These are phyloP conservation scores for Otolemur garnettii DNA, from an alignment of 2,113 vertebrate species.

Conservation along the genomic window DNA sequence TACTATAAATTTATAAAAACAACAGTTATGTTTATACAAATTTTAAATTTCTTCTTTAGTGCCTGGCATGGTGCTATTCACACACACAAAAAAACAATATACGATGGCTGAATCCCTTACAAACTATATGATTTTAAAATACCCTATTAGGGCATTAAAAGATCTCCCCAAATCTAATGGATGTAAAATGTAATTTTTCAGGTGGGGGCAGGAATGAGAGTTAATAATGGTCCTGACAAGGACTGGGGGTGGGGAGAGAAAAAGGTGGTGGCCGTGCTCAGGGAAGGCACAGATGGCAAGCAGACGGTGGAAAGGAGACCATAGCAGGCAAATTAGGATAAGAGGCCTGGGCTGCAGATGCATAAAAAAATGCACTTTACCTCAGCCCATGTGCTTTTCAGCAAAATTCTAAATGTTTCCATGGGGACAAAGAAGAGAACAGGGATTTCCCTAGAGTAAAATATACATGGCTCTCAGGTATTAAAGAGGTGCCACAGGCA, in stretches of 20 bases:
- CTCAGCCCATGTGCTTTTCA: not conserved
- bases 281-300: not conserved
- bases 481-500: not conserved
- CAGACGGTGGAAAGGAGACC: not conserved
- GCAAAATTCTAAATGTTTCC: not conserved
- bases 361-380: not conserved
- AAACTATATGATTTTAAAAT: not conserved
- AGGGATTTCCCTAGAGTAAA: not conserved
- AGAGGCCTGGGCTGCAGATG: not conserved
- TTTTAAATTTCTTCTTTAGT: slow-evolving; percentile 26
- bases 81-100: not conserved
- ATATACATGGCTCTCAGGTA: not conserved
- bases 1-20: not conserved
- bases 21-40: not conserved
- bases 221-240: too few relatives aligned
- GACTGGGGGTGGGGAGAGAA: rapidly evolving
- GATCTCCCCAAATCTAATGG: not conserved
- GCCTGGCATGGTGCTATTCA: not conserved
- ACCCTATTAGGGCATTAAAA: not conserved
- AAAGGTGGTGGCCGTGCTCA: too few relatives aligned
- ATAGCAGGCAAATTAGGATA: too few relatives aligned
- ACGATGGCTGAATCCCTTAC: not conserved
- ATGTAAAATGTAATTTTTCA: not conserved
- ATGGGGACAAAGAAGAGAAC: not conserved
- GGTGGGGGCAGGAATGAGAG: not conserved